Conservation (phyloP, 2,888 invertebrate species). For the Diploptera punctata region DNA sequence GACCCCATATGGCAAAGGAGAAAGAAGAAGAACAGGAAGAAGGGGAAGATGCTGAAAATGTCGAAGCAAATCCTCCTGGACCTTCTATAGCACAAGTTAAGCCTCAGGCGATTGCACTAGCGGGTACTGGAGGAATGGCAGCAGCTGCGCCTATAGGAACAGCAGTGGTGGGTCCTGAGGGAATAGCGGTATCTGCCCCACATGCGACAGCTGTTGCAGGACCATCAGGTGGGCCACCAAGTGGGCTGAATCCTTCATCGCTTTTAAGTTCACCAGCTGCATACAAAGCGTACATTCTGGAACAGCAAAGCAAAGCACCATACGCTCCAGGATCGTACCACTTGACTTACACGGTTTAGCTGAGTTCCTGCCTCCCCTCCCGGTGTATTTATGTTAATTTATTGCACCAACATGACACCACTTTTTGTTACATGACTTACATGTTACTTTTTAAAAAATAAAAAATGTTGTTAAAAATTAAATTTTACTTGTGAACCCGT, state of each 20-base stretch:
- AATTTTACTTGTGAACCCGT: too few species aligned
- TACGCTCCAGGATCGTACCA: neutral
- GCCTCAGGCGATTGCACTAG: conserved; percentile 59
- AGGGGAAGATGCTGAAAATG: conserved; percentile 46
- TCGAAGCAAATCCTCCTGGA: conserved; percentile 42
- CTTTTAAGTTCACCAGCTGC: conserved; percentile 18
- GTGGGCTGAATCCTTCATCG: neutral
- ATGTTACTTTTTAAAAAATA: too few species aligned
- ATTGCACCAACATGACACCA: too few species aligned
- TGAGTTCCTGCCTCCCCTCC: too few species aligned
- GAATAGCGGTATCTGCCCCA: conserved; percentile 59
- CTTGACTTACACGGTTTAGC: conserved; percentile 22
- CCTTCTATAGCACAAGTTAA: conserved; percentile 55
- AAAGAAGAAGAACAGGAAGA: conserved; percentile 6
- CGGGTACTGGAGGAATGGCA: conserved; percentile 60
- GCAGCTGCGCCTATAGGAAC: conserved; percentile 58
- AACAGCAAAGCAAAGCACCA: neutral
- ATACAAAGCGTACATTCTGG: conserved; percentile 14
- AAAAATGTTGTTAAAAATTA: too few species aligned
- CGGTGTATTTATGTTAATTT: too few species aligned
- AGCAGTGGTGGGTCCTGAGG: conserved; percentile 59
- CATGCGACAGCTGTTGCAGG: conserved; percentile 61
- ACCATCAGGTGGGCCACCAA: conserved; percentile 48
- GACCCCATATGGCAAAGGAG: neutral
- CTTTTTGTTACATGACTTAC: too few species aligned